These are phyloP conservation scores for Plecotus auritus DNA, from an alignment of 2,113 vertebrate genomes.

Conservation along the genomic window DNA sequence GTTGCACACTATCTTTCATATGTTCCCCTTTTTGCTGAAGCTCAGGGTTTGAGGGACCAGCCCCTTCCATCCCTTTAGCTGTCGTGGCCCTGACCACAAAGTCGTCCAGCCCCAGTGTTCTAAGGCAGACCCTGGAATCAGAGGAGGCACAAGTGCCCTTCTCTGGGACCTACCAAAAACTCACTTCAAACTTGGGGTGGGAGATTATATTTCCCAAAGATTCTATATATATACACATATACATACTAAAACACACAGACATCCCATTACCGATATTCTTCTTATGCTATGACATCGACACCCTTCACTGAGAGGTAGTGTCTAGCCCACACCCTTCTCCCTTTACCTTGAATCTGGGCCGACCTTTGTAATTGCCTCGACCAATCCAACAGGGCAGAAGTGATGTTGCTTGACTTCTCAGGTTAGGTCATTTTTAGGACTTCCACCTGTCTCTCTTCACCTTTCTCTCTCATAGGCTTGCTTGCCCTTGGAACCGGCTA, in stretches of 20 bases:
- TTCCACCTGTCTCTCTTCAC: not conserved
- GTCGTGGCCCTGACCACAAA: not conserved
- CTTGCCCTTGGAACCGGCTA: not conserved
- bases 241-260: not conserved
- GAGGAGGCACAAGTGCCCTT: not conserved
- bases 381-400: not conserved
- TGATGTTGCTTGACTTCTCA: not conserved
- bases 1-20: not conserved
- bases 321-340: too few species aligned
- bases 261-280: not conserved
- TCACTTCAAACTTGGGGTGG: not conserved
- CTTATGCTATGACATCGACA: not conserved
- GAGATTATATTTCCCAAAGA: not conserved
- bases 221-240: not conserved
- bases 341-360: not conserved
- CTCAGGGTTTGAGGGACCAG: not conserved
- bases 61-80: not conserved
- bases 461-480: not conserved
- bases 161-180: not conserved
- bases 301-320: not conserved
- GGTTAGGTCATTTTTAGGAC: not conserved
- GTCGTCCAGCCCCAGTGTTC: not conserved
- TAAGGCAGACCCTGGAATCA: not conserved
- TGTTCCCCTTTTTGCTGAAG: not conserved
- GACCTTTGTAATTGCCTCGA: not conserved